These are phyloP conservation scores for Drosophila percnosoma DNA, from an alignment of 2,888 invertebrate genomes.

Conservation along the genomic window DNA sequence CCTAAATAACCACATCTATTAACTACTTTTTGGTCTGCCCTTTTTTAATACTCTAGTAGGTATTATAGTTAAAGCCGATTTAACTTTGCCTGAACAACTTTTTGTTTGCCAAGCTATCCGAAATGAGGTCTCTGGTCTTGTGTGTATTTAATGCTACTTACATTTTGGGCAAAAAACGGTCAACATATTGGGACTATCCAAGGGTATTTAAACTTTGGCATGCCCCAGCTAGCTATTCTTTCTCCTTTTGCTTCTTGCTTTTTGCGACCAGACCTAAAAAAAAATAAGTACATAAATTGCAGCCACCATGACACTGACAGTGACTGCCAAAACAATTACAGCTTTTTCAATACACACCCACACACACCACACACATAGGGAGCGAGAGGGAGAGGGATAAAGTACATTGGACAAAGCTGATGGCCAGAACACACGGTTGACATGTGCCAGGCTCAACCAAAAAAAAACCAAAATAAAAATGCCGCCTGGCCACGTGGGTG, in stretches of 20 bases:
- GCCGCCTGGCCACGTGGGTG: conserved; percentile 36
- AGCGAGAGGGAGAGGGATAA: background rate
- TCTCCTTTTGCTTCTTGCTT: background rate
- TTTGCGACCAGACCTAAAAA: conserved; percentile 5
- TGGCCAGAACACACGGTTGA: conserved; percentile 45
- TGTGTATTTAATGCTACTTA: background rate
- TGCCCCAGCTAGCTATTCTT: too few relatives aligned
- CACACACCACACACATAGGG: background rate
- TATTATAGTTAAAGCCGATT: background rate
- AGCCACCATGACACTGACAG: conserved; percentile 48
- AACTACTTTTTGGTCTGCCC: conserved; percentile 4
- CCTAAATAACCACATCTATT: conserved; percentile 37
- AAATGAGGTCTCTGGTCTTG: background rate
- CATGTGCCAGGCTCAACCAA: conserved; percentile 37
- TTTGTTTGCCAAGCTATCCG: background rate
- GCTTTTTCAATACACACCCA: conserved; percentile 28
- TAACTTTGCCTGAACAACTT: background rate
- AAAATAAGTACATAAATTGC: conserved; percentile 60
- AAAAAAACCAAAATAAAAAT: background rate
- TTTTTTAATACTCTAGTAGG: background rate
- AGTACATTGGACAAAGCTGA: conserved; percentile 13
- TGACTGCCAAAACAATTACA: conserved; percentile 72
- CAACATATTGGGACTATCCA: background rate
- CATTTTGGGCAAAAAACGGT: background rate
- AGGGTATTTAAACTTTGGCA: background rate